Conservation (phyloP, 2,888 invertebrate species). For the Lysandra coridon region DNA sequence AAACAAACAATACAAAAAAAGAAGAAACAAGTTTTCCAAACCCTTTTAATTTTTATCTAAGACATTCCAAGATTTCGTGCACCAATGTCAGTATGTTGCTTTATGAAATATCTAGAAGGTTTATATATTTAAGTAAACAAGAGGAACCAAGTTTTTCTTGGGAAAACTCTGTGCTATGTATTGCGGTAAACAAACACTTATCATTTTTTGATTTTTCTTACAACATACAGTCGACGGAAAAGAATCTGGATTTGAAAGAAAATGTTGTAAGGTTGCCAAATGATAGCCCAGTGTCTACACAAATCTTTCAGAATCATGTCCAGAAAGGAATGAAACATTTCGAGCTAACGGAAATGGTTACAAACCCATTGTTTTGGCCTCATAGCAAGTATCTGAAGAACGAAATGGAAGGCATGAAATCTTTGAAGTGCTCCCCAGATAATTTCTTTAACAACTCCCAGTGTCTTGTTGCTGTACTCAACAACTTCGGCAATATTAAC, state of each 20-base stretch:
- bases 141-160: conserved; percentile 54
- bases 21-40: neutral
- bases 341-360: conserved; percentile 59
- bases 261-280: conserved; percentile 51
- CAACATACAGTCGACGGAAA: conserved; percentile 58
- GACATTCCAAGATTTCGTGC: neutral
- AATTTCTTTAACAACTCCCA: conserved; percentile 49
- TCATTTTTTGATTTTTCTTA: conserved; percentile 56
- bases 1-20: neutral
- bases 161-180: conserved; percentile 53
- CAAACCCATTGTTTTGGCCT: conserved; percentile 64
- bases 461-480: conserved; percentile 57
- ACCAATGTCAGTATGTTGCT: conserved; percentile 40
- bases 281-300: conserved; percentile 51
- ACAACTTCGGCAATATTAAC: conserved; percentile 63
- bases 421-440: conserved; percentile 60
- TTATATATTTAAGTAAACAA: conserved; percentile 52
- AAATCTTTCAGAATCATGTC: conserved; percentile 51
- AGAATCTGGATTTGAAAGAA: conserved; percentile 55
- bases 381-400: conserved; percentile 55
- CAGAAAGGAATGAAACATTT: conserved; percentile 52
- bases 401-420: conserved; percentile 52
- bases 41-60: neutral
- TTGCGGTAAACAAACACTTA: conserved; percentile 58
- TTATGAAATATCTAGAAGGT: conserved; percentile 55